phyloP scores from a whole-genome alignment of 2,113 vertebrate species.

The Spilogale gracilis region DNA sequence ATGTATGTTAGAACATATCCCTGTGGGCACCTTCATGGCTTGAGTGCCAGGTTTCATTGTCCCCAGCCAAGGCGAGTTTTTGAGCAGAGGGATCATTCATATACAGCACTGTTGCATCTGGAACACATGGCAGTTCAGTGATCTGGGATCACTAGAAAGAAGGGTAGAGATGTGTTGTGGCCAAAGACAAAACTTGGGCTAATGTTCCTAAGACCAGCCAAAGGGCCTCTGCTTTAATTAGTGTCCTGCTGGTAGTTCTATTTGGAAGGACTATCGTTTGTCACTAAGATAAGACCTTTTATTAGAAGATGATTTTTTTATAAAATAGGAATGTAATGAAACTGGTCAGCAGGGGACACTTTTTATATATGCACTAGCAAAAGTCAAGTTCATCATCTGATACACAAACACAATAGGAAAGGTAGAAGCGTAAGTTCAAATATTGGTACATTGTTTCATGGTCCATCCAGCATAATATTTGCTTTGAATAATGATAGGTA shows the following conservation, averaged over 20 bases:
- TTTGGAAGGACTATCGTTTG: not conserved
- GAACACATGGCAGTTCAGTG: not conserved
- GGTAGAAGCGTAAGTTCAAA: not conserved
- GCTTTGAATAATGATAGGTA: not conserved
- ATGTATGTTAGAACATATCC: not conserved
- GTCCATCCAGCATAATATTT: not conserved
- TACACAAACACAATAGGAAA: not conserved
- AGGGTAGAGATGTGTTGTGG: not conserved
- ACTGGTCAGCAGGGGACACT: not conserved
- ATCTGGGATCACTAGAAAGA: not conserved
- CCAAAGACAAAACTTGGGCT: not conserved
- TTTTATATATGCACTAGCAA: not conserved
- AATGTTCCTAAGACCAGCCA: not conserved
- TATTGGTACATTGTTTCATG: not conserved
- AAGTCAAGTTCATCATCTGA: not conserved
- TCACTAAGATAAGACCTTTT: not conserved
- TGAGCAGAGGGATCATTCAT: not conserved
- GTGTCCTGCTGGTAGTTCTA: not conserved
- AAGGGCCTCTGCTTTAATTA: not conserved
- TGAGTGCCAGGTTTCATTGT: not conserved
- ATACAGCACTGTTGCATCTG: not conserved
- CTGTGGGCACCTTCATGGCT: not conserved
- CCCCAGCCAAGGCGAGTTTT: not conserved
- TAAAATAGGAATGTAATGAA: not conserved
- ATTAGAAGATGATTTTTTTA: constrained; percentile 22